Conservation (phyloP, 2,113 vertebrate species). For the Mobula birostris region DNA sequence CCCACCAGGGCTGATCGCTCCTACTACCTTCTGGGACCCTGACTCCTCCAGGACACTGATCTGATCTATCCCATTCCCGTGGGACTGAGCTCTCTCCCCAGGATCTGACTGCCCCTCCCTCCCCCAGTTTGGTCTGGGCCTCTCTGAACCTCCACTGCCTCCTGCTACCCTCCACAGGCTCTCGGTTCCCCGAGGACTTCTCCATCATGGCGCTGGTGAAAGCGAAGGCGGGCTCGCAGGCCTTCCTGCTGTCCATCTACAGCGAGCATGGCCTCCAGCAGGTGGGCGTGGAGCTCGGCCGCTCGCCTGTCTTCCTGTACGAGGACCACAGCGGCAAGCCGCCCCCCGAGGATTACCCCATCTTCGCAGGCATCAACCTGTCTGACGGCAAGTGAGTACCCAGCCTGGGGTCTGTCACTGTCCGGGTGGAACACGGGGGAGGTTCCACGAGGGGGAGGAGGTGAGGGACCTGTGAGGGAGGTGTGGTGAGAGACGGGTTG, state of each 20-base stretch:
- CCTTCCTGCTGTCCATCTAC: conserved; percentile 80
- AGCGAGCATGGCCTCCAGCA: conserved; percentile 75
- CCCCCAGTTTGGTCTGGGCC: neutral
- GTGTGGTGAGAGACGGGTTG: no score
- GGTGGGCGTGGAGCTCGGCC: conserved; percentile 75
- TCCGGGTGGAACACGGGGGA: no score
- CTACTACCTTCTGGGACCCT: no score
- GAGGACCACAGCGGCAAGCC: conserved; percentile 76
- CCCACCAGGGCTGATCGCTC: no score
- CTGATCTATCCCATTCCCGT: no score
- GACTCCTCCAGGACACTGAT: no score
- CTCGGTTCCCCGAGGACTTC: conserved; percentile 78
- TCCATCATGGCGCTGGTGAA: conserved; percentile 76
- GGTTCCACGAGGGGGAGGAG: no score
- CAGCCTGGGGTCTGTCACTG: neutral
- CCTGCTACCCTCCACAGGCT: conserved; percentile 50
- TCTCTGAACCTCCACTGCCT: neutral
- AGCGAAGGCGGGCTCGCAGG: conserved; percentile 67
- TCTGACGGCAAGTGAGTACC: conserved; percentile 84
- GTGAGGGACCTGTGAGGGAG: no score
- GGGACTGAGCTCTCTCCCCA: neutral
- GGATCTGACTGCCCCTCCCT: neutral
- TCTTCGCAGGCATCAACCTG: conserved; percentile 75
- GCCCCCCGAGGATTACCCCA: conserved; percentile 69
- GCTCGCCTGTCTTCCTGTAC: conserved; percentile 76